Percentiles rank a stretch among this genome's conserved stretches.
Conservation (phyloP, 2,797 vertebrate genomes). For the Philypnodon macrostomus region DNA sequence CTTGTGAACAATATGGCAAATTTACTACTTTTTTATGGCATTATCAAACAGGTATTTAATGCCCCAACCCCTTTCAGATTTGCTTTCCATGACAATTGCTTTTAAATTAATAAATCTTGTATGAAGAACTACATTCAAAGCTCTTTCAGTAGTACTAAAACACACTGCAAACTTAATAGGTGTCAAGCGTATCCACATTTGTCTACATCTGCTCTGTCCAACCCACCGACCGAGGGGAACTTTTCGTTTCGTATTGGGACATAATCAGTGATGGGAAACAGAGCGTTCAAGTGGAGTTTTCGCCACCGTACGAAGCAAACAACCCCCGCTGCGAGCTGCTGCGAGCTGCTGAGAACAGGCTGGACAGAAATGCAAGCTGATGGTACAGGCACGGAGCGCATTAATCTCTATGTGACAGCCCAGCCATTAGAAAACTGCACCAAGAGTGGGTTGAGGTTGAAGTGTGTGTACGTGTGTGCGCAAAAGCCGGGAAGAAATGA, state of each 20-base stretch:
- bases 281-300: slow-evolving; percentile 17
- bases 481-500: slow-evolving; percentile 1
- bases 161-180: slow-evolving; percentile 1
- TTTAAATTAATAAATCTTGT: too few relatives aligned
- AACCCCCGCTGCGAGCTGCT: slow-evolving; percentile 20
- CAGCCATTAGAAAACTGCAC: slow-evolving; percentile 55
- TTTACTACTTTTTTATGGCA: too few relatives aligned
- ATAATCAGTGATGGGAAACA: slow-evolving; percentile 28
- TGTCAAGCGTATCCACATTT: slow-evolving; percentile 1
- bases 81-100: too few relatives aligned
- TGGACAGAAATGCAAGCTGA: slow-evolving; percentile 53
- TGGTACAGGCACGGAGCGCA: slow-evolving; percentile 40
- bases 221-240: slow-evolving; percentile 11
- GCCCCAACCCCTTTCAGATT: too few relatives aligned
- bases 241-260: slow-evolving; percentile 21
- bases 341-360: slow-evolving; percentile 31
- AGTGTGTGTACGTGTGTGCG: slow-evolving; percentile 8
- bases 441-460: slow-evolving; percentile 7
- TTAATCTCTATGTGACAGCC: slow-evolving; percentile 66
- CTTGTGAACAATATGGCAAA: too few relatives aligned
- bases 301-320: slow-evolving; percentile 10
- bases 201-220: slow-evolving; percentile 1
- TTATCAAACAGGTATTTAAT: too few relatives aligned
- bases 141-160: not conserved
- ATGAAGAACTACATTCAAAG: too few relatives aligned